These are phyloP conservation scores for Temnothorax rugatulus DNA, from an alignment of 2,888 invertebrate genomes.

Conservation along the genomic window DNA sequence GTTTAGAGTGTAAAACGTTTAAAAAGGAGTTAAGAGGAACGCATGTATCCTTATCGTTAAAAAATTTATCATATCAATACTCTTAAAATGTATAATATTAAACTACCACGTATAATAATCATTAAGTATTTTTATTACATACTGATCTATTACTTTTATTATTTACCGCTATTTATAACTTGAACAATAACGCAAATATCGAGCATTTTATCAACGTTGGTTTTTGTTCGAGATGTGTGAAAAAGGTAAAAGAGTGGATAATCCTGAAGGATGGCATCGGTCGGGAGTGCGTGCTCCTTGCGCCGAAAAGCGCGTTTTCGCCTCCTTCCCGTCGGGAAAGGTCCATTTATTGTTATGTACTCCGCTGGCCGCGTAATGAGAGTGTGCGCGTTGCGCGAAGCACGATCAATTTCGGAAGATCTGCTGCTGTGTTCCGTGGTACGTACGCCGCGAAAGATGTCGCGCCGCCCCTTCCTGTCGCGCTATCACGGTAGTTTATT, in stretches of 20 bases:
- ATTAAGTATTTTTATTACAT: neutral
- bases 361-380: conserved; percentile 68
- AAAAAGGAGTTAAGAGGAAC: neutral
- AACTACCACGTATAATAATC: neutral
- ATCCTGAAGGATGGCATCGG: neutral
- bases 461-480: conserved; percentile 59
- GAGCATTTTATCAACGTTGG: neutral
- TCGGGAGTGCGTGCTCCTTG: neutral
- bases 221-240: neutral
- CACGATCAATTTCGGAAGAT: conserved; percentile 77
- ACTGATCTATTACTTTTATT: neutral
- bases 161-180: too few relatives aligned
- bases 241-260: neutral
- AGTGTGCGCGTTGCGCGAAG: conserved; percentile 76
- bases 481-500: conserved; percentile 66
- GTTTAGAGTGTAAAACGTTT: neutral
- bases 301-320: conserved; percentile 5
- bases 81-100: neutral
- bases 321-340: conserved; percentile 54
- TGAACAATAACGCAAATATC: too few relatives aligned
- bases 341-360: conserved; percentile 76
- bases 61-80: too few relatives aligned
- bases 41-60: too few relatives aligned
- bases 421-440: conserved; percentile 55
- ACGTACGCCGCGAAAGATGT: conserved; percentile 72